phyloP scores from a whole-genome alignment of 1,140 invertebrate species.

The Drosophila chauvacae region DNA sequence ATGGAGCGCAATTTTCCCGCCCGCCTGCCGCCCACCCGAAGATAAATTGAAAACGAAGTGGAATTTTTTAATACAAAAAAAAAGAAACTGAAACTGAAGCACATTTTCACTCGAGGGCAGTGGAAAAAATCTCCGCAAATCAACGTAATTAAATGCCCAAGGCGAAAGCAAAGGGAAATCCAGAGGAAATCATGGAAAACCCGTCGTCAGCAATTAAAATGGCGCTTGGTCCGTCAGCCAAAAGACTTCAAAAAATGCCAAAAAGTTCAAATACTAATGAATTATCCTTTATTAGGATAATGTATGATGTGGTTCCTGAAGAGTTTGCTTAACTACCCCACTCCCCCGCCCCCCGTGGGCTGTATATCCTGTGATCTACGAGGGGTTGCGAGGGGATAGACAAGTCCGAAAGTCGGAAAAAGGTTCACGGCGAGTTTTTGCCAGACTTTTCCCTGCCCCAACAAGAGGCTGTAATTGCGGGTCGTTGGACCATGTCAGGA shows the following conservation, averaged over 20 bases:
- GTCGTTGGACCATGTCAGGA: background rate
- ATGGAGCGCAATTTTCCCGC: background rate
- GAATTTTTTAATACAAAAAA: slow-evolving; percentile 72
- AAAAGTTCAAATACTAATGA: slow-evolving; percentile 84
- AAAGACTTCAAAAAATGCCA: slow-evolving; percentile 83
- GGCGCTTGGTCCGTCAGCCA: slow-evolving; percentile 67
- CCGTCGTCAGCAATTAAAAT: slow-evolving; percentile 67
- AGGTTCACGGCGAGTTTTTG: slow-evolving; percentile 60
- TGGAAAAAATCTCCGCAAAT: slow-evolving; percentile 46
- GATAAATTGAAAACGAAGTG: slow-evolving; percentile 52
- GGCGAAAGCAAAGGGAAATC: background rate
- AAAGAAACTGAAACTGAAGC: slow-evolving; percentile 21
- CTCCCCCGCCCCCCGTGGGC: background rate
- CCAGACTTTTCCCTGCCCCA: slow-evolving; percentile 19
- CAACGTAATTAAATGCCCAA: slow-evolving; percentile 70
- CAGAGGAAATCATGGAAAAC: slow-evolving; percentile 8
- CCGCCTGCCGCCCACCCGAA: slow-evolving; percentile 1
- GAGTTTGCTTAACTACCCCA: slow-evolving; percentile 63
- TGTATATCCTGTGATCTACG: slow-evolving; percentile 19
- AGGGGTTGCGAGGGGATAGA: slow-evolving; percentile 1
- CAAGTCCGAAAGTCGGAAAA: slow-evolving; percentile 65
- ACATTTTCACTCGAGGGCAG: slow-evolving; percentile 18
- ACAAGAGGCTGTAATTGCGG: slow-evolving; percentile 3
- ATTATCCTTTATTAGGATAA: slow-evolving; percentile 85
- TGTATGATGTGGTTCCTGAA: slow-evolving; percentile 84